Percentiles rank a stretch among this genome's conserved stretches.
phyloP scores from a whole-genome alignment of 2,888 invertebrate genomes.

The Drosophila paracracens region DNA sequence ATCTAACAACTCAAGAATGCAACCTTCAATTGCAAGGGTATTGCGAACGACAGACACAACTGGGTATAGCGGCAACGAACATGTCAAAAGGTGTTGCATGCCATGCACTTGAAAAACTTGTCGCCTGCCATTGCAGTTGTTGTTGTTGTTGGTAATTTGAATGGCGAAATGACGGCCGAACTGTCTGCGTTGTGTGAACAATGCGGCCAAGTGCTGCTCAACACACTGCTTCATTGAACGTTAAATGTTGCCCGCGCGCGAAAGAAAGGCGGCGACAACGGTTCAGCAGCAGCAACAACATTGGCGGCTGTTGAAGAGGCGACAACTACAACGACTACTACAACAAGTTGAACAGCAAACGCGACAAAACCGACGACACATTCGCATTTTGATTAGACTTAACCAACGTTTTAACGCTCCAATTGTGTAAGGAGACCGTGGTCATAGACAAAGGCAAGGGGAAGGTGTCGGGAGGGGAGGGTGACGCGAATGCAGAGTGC shows the following conservation, averaged over 20 bases:
- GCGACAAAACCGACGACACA: constrained; percentile 58
- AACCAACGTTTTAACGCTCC: constrained; percentile 70
- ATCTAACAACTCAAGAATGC: background rate
- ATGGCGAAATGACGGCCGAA: constrained; percentile 67
- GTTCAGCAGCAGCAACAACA: constrained; percentile 11
- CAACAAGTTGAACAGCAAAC: constrained; percentile 55
- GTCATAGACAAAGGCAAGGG: background rate
- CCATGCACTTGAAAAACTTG: constrained; percentile 77
- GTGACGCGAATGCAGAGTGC: constrained; percentile 29
- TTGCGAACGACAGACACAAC: constrained; percentile 7
- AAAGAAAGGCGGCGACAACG: constrained; percentile 64
- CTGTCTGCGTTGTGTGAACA: constrained; percentile 52
- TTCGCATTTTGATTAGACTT: constrained; percentile 79
- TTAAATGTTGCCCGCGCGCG: constrained; percentile 37
- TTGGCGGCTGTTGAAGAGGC: constrained; percentile 43
- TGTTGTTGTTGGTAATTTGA: constrained; percentile 65
- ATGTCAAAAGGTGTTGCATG: constrained; percentile 80
- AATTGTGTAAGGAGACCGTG: constrained; percentile 56
- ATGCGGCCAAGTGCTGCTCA: constrained; percentile 10
- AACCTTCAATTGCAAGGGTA: constrained; percentile 18
- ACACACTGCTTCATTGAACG: constrained; percentile 25
- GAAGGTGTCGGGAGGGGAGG: too few relatives aligned
- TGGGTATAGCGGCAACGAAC: constrained; percentile 37
- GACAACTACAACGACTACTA: constrained; percentile 54
- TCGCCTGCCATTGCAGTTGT: constrained; percentile 40